phyloP scores from a whole-genome alignment of 1,140 invertebrate genomes.

The Drosophila bocki region DNA sequence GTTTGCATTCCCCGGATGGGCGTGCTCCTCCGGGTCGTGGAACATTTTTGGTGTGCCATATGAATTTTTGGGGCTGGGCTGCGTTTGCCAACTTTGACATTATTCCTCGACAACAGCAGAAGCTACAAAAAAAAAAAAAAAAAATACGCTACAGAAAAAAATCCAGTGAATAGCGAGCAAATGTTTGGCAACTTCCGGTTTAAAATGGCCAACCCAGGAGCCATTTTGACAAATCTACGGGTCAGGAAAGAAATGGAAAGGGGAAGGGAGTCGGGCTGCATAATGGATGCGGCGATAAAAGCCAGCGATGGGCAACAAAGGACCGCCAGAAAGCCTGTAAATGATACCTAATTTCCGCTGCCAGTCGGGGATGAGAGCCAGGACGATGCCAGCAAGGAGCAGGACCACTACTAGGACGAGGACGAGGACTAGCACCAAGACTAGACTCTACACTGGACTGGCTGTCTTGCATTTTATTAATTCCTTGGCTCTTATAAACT shows the following conservation, averaged over 20 bases:
- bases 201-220: conserved; percentile 74
- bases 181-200: conserved; percentile 79
- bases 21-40: conserved; percentile 9
- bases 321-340: conserved; percentile 62
- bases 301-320: conserved; percentile 25
- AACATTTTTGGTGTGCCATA: conserved; percentile 64
- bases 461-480: conserved; percentile 74
- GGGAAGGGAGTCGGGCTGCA: conserved; percentile 42
- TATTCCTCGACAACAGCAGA: conserved; percentile 1
- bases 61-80: conserved; percentile 47
- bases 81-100: conserved; percentile 15
- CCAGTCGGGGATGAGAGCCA: conserved; percentile 3
- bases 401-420: background rate
- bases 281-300: conserved; percentile 69
- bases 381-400: background rate
- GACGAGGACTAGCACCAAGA: background rate
- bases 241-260: conserved; percentile 18
- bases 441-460: background rate
- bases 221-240: conserved; percentile 75
- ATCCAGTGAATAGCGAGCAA: conserved; percentile 49
- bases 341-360: conserved; percentile 82
- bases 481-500: conserved; percentile 69
- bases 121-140: conserved; percentile 1
- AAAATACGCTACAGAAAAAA: background rate
- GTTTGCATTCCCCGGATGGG: conserved; percentile 19